Evolutionary conservation across 1,140 invertebrate genomes (phyloP).

Genomic region (Steinernema feltiae): DNA sequence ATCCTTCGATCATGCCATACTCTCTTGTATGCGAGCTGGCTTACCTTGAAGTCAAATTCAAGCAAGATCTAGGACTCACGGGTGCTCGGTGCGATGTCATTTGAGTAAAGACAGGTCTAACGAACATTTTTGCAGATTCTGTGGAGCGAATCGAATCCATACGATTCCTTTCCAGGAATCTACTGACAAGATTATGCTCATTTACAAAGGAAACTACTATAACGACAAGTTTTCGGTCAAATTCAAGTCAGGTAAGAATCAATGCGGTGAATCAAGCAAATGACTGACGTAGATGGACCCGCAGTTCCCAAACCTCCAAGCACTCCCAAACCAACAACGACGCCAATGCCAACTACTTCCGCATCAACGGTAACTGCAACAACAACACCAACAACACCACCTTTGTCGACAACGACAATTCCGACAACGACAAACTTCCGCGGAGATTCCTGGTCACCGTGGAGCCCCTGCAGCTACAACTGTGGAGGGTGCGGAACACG

Average conservation of each 20-base stretch:
- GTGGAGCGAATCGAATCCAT: background rate
- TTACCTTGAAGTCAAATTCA: background rate
- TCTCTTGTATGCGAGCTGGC: background rate
- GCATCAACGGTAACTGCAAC: background rate
- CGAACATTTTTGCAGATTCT: background rate
- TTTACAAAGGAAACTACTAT: background rate
- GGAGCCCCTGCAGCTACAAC: background rate
- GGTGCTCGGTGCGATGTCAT: background rate
- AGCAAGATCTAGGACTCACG: background rate
- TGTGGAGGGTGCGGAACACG: background rate
- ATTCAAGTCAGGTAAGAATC: background rate
- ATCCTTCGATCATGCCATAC: background rate
- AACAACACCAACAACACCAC: background rate
- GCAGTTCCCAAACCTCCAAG: background rate
- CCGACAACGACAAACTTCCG: too few species aligned
- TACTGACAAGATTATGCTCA: background rate
- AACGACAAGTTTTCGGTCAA: background rate
- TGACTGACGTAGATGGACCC: background rate
- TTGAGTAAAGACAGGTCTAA: background rate
- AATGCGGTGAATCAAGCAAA: background rate
- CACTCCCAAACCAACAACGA: background rate
- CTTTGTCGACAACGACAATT: background rate
- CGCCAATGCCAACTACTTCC: background rate
- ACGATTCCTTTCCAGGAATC: background rate
- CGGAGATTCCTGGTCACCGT: background rate